Base-by-base conservation (phyloP, 2,113 vertebrate species). In the Hemicordylus capensis region DNA sequence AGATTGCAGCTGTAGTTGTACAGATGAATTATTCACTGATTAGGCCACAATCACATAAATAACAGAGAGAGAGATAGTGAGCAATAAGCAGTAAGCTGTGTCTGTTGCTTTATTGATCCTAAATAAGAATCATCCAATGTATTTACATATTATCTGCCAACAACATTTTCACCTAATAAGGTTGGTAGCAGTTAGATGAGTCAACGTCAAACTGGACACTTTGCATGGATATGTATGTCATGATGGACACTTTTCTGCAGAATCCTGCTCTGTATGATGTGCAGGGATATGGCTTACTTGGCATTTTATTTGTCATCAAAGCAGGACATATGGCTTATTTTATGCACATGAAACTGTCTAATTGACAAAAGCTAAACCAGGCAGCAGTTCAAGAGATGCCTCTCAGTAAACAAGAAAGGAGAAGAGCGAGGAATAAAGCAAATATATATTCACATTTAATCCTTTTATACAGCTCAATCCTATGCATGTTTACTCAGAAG, bases 161-260 rank as follows among this genome's bases (percentile, higher is more conserved):
- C 72, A 78, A 82, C 66, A 88, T 79, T 66, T 77, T 51, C 81
- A 66, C 56, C 88, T 81, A 39, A 87, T 61, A 58, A 26, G 34
- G 4, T 24, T 70, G 6, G 44, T 34, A 89, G 48, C 20, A 66
- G 22, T 84, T 76, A 24, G 85, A 42, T 74, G 67, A 76, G 42
- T 22, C 79, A 37, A 82, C 87, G 51, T 83, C 80, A 86, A 73
- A 80, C 66, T 61, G 84, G n/a, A 56, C 80, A 70, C 84, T 54
- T 87, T 72, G 89, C 44, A 64, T 87, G 59, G 31, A 80, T 0
- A 34, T 22, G 89, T 79, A 76, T 28, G 63, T 67, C 72, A 74
- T 80, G 78, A 82, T 82, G 73, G 91, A 81, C 81, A 84, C 31
- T 76, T 74, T 63, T 86, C 93, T 39, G 44, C 42, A 85, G 83